Base-by-base conservation (phyloP, 2,888 invertebrate genomes). In the Aphodius sticticus region DNA sequence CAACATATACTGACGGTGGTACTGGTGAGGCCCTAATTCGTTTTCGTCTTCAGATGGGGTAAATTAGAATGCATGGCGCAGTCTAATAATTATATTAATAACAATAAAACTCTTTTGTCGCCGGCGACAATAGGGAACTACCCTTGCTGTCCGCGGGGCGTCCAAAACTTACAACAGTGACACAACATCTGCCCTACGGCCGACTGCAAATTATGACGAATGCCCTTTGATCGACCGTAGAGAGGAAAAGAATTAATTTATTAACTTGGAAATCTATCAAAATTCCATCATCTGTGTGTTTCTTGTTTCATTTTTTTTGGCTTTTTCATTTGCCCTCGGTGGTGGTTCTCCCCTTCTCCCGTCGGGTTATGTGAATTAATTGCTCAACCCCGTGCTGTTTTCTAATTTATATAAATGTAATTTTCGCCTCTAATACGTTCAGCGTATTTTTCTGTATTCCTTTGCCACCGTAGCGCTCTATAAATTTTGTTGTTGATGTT, bases 121-220 rank as follows among this genome's bases (percentile, higher is more conserved):
- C 83, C 81, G 81, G 81, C 81, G 78, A 86, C 85, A 86, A 87
- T 86, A 85, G 85, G 53, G 86, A 86, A 86, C 84, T 85, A 86
- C 87, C 88, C 87, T 86, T 86, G 84, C 84, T 83, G 83, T 70
- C 85, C 82, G 83, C 85, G 81, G 86, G 87, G 83, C 82, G 83
- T 84, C 81, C 84, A 82, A 84, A 82, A 83, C 84, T 84, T 85
- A 86, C 86, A 85, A 85, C 86, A 87, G 86, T 87, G 88, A 88
- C 88, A 88, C 83, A 87, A 86, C 88, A 88, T 86, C 88, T 88
- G 88, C 87, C 84, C 84, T 84, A 82, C 85, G 53, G 12, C 53
- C 53, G 85, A 79, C 86, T 86, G 87, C 87, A 86, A 87, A 87
- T 87, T 87, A 87, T 86, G 86, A 86, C 85, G 85, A 86, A 86